Percentiles rank a stretch among this genome's conserved stretches.
These are phyloP conservation scores for Megatriorchis doriae DNA, from an alignment of 2,113 vertebrate genomes.

Conservation along the genomic window DNA sequence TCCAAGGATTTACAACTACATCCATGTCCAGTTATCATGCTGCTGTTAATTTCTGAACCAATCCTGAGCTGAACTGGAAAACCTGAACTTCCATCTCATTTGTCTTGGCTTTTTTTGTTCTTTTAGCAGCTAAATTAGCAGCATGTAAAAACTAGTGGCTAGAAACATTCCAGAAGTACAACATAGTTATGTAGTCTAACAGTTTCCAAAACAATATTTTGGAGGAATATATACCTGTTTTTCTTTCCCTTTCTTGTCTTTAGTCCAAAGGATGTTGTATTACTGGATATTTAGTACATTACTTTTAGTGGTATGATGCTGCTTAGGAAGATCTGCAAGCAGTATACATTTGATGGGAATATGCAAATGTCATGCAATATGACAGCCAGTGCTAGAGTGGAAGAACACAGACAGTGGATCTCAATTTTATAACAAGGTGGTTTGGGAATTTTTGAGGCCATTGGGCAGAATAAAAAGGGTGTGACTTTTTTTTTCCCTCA, in stretches of 20 bases:
- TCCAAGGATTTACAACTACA: background rate
- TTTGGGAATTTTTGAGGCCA: background rate
- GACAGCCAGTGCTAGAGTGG: background rate
- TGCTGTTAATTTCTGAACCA: slow-evolving; percentile 6
- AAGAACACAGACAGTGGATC: background rate
- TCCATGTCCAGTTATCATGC: background rate
- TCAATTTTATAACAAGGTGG: background rate
- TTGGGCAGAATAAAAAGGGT: background rate
- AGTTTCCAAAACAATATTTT: background rate
- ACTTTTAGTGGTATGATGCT: background rate
- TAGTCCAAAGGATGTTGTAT: background rate
- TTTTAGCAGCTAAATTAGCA: background rate
- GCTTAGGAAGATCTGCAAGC: background rate
- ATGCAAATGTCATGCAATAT: background rate
- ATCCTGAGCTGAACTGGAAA: slow-evolving; percentile 1
- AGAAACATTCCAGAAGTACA: background rate
- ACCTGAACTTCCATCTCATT: background rate
- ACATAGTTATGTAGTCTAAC: background rate
- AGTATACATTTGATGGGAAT: slow-evolving; percentile 3
- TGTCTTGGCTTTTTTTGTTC: background rate
- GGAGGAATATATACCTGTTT: background rate
- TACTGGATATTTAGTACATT: background rate
- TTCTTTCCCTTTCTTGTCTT: background rate
- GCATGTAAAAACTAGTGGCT: background rate
- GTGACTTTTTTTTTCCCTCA: background rate